A percentile compares a stretch with the other conserved stretches of the same genome.
These are phyloP conservation scores for Lophochroa leadbeateri DNA, from an alignment of 2,113 vertebrate species.

Conservation along the genomic window DNA sequence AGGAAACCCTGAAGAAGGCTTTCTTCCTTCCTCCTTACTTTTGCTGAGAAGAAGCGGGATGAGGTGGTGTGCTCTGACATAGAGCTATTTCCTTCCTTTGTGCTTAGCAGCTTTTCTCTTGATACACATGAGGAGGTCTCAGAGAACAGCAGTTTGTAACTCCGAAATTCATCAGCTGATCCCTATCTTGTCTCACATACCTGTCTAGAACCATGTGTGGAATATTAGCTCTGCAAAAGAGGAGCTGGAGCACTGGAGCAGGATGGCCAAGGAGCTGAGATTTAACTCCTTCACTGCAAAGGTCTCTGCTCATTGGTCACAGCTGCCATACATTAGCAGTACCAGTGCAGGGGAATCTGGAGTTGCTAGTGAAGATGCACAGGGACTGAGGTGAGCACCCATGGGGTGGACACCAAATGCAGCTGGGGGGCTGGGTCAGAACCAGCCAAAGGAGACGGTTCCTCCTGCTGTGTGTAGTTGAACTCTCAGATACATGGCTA, in stretches of 20 bases:
- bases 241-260: not conserved
- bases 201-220: not conserved
- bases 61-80: not conserved
- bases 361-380: not conserved
- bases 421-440: not conserved
- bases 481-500: too few relatives aligned
- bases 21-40: not conserved
- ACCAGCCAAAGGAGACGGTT: too few relatives aligned
- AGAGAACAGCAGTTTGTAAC: not conserved
- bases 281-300: not conserved
- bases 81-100: not conserved
- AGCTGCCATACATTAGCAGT: accelerated
- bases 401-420: not conserved
- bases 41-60: not conserved
- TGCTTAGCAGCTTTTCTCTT: not conserved
- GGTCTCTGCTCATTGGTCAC: not conserved
- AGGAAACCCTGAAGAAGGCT: constrained; percentile 30
- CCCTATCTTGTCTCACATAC: constrained; percentile 10
- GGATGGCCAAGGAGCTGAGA: not conserved
- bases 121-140: not conserved
- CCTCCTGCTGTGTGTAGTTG: too few relatives aligned
- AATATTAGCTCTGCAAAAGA: not conserved
- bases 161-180: not conserved
- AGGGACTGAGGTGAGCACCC: not conserved
- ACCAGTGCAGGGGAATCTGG: not conserved